These are phyloP conservation scores for Anoplopoma fimbria DNA, from an alignment of 2,113 vertebrate genomes.

Conservation along the genomic window DNA sequence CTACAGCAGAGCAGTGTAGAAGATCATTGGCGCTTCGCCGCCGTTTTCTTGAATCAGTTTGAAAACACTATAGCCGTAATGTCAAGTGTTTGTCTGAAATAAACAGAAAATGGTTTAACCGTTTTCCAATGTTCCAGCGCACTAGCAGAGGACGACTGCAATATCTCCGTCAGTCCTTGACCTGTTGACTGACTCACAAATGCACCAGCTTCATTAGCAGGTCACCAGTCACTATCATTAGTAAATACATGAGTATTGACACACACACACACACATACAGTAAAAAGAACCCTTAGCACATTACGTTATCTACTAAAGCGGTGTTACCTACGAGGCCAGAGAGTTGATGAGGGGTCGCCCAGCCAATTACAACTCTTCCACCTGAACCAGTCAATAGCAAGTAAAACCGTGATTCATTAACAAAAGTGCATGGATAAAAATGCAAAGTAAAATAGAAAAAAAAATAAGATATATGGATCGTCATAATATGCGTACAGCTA, in stretches of 20 bases:
- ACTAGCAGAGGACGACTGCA: constrained; percentile 37
- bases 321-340: constrained; percentile 77
- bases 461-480: constrained; percentile 79
- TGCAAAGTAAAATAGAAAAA: constrained; percentile 53
- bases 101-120: constrained; percentile 1
- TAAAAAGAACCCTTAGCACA: constrained; percentile 78
- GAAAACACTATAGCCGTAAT: background rate
- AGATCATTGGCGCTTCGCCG: background rate
- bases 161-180: constrained; percentile 82
- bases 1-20: background rate
- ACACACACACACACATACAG: constrained; percentile 78
- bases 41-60: background rate
- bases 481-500: constrained; percentile 83
- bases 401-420: constrained; percentile 84
- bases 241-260: constrained; percentile 86
- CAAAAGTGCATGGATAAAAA: constrained; percentile 84
- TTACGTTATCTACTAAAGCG: constrained; percentile 78
- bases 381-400: constrained; percentile 80
- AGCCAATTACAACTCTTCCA: constrained; percentile 82
- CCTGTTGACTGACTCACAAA: constrained; percentile 83
- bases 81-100: constrained; percentile 12
- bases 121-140: background rate
- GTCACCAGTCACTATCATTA: constrained; percentile 84
- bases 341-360: constrained; percentile 65
- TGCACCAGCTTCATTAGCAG: constrained; percentile 84